Evolutionary conservation across 2,113 vertebrate species (phyloP).

Genomic region (Spheniscus mendiculus): DNA sequence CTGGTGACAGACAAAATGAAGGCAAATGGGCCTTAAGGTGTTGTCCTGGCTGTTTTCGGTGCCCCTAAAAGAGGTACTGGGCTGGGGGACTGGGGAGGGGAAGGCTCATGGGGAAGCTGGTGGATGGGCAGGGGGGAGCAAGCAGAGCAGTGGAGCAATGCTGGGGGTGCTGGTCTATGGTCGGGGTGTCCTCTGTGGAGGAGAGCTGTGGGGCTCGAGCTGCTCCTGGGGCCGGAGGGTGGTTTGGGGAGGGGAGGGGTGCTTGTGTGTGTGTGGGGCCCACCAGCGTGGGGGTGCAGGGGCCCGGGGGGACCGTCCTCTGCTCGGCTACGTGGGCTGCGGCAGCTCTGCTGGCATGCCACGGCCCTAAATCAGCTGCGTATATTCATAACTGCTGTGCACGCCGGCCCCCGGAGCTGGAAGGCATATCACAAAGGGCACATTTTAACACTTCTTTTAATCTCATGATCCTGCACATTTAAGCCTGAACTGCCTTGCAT

Average conservation of each 20-base stretch:
- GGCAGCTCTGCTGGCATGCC: neutral
- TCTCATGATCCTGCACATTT: conserved; percentile 11
- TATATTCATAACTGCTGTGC: conserved; percentile 28
- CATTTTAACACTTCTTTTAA: conserved; percentile 63
- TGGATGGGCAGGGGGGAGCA: neutral
- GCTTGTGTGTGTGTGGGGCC: too few relatives aligned
- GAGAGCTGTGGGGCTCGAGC: neutral
- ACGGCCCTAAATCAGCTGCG: neutral
- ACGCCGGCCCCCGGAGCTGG: conserved; percentile 6
- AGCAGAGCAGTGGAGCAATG: neutral
- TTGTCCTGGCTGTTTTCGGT: neutral
- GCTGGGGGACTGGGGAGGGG: neutral
- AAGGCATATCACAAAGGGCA: conserved; percentile 38
- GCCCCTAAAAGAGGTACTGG: neutral
- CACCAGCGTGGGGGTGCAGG: fast-evolving
- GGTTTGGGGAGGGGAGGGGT: neutral
- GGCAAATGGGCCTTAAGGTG: neutral
- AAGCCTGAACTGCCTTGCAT: conserved; percentile 37
- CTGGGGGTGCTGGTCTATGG: fast-evolving
- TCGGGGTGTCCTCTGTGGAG: neutral
- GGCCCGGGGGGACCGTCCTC: fast-evolving
- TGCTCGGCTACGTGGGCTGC: neutral
- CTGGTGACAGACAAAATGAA: neutral
- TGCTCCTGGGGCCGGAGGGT: too few relatives aligned
- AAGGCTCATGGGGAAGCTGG: neutral